Evolutionary conservation across 2,113 vertebrate genomes (phyloP).

Genomic region (Grus americana): DNA sequence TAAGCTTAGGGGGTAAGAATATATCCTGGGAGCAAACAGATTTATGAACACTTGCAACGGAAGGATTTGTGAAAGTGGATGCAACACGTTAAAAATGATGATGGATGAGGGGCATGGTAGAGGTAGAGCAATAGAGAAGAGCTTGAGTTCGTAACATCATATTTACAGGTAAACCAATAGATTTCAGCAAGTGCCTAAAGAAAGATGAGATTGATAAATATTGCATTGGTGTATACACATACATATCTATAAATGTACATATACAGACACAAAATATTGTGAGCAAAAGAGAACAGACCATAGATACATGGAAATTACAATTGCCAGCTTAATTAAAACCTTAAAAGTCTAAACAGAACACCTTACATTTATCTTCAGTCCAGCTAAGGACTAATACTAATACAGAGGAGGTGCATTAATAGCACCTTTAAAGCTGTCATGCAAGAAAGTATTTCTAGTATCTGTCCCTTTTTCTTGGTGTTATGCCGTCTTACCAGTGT

Average conservation of each 20-base stretch:
- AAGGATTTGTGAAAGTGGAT: background rate
- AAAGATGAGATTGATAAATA: background rate
- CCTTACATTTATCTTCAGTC: background rate
- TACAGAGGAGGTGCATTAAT: background rate
- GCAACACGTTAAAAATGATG: background rate
- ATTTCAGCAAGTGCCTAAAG: background rate
- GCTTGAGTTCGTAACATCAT: background rate
- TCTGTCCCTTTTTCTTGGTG: background rate
- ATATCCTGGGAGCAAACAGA: slow-evolving; percentile 18
- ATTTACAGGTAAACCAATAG: background rate
- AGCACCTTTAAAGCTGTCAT: background rate
- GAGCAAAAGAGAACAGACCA: background rate
- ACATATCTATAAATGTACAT: background rate
- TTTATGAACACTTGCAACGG: slow-evolving; percentile 16
- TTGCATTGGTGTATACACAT: background rate
- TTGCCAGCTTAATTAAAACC: background rate
- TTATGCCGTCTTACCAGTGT: background rate
- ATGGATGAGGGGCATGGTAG: background rate
- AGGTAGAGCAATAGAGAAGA: background rate
- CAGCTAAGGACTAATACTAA: background rate
- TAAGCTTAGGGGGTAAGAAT: slow-evolving; percentile 35
- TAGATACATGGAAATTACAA: background rate
- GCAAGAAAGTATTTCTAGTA: background rate
- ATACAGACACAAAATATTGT: background rate
- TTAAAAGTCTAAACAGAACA: background rate